Evolutionary conservation across 2,797 vertebrate species (phyloP).

Genomic region (Valencia hispanica): DNA sequence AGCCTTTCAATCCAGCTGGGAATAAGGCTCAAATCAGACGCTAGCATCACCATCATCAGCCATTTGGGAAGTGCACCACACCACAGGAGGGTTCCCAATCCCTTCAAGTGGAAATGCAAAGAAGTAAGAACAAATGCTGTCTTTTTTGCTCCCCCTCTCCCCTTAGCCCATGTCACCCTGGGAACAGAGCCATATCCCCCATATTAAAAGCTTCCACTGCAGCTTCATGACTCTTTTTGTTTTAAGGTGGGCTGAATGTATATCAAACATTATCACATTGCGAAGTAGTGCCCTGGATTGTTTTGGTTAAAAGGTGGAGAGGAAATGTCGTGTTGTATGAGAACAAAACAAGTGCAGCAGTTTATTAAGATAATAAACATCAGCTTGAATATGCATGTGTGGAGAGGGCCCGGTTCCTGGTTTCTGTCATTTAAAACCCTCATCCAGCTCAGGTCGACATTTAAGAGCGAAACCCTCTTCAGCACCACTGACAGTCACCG

Average conservation of each 20-base stretch:
- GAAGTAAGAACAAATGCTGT: neutral
- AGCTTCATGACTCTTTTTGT: neutral
- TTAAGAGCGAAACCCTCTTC: constrained; percentile 58
- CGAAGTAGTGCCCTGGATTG: neutral
- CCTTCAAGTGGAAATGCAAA: no score
- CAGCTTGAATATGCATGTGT: constrained; percentile 26
- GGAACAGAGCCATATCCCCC: neutral
- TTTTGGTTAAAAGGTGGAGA: neutral
- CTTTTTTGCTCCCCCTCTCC: neutral
- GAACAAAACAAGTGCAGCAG: constrained; percentile 1
- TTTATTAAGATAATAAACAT: constrained; percentile 71
- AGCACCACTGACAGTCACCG: constrained; percentile 56
- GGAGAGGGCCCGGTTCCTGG: constrained; percentile 19
- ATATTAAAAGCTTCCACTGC: neutral
- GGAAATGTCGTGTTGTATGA: neutral
- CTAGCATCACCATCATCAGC: neutral
- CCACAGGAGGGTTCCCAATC: no score
- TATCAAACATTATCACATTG: neutral
- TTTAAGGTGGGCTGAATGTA: neutral
- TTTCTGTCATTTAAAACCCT: constrained; percentile 54
- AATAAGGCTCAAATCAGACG: neutral
- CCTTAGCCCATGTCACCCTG: neutral
- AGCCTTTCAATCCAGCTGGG: neutral
- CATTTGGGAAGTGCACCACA: neutral
- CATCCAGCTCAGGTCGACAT: constrained; percentile 43